A percentile compares a stretch with the other conserved stretches of the same genome.
These are phyloP conservation scores for Girardinichthys multiradiatus DNA, from an alignment of 2,113 vertebrate species.

Conservation along the genomic window DNA sequence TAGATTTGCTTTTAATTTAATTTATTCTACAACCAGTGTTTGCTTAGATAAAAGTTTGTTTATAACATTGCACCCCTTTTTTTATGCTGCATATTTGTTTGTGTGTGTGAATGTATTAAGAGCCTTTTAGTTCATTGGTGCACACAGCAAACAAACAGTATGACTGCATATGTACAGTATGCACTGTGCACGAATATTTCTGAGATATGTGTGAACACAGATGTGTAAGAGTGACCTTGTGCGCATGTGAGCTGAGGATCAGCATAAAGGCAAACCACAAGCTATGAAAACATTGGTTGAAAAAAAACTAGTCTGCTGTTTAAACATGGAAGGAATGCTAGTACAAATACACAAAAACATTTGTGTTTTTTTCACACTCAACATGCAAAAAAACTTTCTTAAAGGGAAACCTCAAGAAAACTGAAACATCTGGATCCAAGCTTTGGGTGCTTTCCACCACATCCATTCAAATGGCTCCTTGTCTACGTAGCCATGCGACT, in stretches of 20 bases:
- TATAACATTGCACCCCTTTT: neutral
- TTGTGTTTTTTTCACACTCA: constrained; percentile 43
- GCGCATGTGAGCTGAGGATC: constrained; percentile 21
- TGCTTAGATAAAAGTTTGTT: neutral
- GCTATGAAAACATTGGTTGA: constrained; percentile 53
- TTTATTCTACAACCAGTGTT: constrained; percentile 3
- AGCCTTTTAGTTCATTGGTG: neutral
- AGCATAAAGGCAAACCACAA: constrained; percentile 44
- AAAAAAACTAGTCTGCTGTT: constrained; percentile 38
- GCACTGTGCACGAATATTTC: neutral
- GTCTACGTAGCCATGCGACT: constrained; percentile 73
- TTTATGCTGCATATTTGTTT: neutral
- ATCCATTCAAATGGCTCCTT: constrained; percentile 33
- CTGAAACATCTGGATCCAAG: constrained; percentile 28
- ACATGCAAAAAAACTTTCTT: constrained; percentile 20
- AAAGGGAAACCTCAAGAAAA: constrained; percentile 26
- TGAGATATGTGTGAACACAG: constrained; percentile 9
- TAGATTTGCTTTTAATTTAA: neutral
- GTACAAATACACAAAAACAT: constrained; percentile 60
- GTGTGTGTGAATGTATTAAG: constrained; percentile 1
- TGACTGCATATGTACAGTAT: neutral
- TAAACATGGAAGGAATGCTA: constrained; percentile 64
- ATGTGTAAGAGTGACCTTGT: constrained; percentile 19
- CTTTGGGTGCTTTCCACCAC: constrained; percentile 27
- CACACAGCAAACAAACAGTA: neutral